These are phyloP conservation scores for Strigops habroptila DNA, from an alignment of 2,113 vertebrate species.

Conservation along the genomic window DNA sequence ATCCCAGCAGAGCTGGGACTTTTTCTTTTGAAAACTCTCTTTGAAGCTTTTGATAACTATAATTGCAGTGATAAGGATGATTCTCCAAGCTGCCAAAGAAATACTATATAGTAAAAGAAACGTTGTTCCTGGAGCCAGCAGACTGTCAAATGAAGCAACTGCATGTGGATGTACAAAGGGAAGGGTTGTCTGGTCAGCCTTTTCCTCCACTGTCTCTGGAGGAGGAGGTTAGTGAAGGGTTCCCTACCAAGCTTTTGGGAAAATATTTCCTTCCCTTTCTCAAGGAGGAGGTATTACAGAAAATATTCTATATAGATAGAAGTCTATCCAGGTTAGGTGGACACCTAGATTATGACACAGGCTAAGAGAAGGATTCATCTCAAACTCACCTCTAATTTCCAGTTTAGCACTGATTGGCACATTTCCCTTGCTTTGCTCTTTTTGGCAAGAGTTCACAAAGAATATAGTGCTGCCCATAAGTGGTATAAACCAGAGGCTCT, in stretches of 20 bases:
- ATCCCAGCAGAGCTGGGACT: neutral
- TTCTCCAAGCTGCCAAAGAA: neutral
- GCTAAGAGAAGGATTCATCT: neutral
- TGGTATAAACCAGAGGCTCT: neutral
- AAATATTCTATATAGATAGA: neutral
- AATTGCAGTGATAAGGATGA: neutral
- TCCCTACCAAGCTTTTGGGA: neutral
- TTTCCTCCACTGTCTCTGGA: neutral
- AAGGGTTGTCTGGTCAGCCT: neutral
- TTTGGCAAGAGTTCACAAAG: neutral
- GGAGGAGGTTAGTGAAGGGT: neutral
- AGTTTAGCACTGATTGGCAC: neutral
- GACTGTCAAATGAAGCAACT: neutral
- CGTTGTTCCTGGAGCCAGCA: neutral
- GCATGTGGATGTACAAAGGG: accelerated
- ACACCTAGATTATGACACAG: neutral
- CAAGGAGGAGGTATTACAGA: neutral
- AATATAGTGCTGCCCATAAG: neutral
- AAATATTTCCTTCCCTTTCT: neutral
- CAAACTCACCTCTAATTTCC: neutral
- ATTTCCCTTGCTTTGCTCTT: neutral
- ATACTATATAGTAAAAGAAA: neutral
- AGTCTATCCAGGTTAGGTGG: neutral
- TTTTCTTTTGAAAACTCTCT: neutral
- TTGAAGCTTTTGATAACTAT: neutral